phyloP scores from a whole-genome alignment of 2,888 invertebrate species.

The Fragum fragum region DNA sequence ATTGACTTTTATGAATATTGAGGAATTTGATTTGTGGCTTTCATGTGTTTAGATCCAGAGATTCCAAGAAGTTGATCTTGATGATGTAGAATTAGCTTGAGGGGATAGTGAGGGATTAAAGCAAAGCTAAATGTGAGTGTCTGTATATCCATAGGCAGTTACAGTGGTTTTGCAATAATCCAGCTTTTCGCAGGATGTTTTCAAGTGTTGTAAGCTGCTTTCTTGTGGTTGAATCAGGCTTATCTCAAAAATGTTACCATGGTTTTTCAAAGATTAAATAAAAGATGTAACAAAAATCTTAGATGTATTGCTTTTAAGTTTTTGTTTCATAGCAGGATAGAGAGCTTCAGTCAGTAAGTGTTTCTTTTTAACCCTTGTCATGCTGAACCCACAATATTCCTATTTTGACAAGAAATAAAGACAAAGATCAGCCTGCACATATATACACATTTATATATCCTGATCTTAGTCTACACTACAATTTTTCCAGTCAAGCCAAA shows the following conservation, averaged over 20 bases:
- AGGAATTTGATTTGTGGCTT: slow-evolving; percentile 35
- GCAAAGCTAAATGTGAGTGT: no score
- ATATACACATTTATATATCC: no score
- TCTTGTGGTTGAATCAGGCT: slow-evolving; percentile 20
- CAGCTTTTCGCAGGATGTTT: not conserved
- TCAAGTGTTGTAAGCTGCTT: not conserved
- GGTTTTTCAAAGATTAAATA: slow-evolving; percentile 7
- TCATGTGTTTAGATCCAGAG: slow-evolving; percentile 25
- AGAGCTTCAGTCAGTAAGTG: no score
- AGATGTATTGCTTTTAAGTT: not conserved
- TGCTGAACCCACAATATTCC: no score
- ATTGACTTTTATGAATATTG: slow-evolving; percentile 30
- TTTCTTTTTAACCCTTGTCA: no score
- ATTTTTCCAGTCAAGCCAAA: no score
- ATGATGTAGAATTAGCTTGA: slow-evolving; percentile 4
- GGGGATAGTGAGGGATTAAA: not conserved
- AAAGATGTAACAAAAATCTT: slow-evolving; percentile 8
- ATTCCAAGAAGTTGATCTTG: slow-evolving; percentile 10
- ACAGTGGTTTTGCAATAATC: no score
- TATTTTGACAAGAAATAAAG: no score
- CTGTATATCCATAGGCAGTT: no score
- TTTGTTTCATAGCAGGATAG: not conserved
- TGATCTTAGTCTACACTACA: no score
- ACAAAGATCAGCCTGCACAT: no score
- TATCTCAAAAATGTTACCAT: slow-evolving; percentile 8